Conservation (phyloP, 2,113 vertebrate species). For the Orthochromis malagaraziensis region DNA sequence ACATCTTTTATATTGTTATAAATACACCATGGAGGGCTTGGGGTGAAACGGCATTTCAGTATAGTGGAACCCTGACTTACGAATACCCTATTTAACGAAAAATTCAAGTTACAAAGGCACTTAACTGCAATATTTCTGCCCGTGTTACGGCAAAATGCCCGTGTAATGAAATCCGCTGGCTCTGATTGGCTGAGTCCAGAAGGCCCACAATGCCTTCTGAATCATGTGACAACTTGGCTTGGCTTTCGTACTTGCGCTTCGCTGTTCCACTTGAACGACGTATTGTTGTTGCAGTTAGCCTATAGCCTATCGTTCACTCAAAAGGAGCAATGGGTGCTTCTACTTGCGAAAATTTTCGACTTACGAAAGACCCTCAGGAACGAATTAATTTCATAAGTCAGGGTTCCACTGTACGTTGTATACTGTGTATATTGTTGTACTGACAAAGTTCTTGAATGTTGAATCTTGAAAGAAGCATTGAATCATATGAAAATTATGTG, state of each 20-base stretch:
- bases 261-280: neutral
- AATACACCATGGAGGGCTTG: neutral
- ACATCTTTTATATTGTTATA: neutral
- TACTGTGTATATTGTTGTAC: neutral
- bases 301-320: neutral
- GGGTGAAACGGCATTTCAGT: neutral
- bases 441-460: neutral
- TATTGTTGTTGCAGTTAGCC: neutral
- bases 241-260: neutral
- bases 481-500: neutral
- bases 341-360: neutral
- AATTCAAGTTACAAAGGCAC: neutral
- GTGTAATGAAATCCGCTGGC: rapidly evolving
- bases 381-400: neutral
- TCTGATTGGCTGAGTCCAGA: neutral
- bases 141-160: neutral
- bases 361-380: neutral
- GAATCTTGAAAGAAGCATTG: neutral
- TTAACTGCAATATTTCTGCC: neutral
- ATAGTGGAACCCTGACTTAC: neutral
- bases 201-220: neutral
- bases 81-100: neutral
- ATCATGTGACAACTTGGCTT: neutral
- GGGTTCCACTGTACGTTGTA: neutral
- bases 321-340: neutral